A percentile compares a stretch with the other conserved stretches of the same genome.
Conservation (phyloP, 2,797 vertebrate genomes). For the Sebastes trivittatus region DNA sequence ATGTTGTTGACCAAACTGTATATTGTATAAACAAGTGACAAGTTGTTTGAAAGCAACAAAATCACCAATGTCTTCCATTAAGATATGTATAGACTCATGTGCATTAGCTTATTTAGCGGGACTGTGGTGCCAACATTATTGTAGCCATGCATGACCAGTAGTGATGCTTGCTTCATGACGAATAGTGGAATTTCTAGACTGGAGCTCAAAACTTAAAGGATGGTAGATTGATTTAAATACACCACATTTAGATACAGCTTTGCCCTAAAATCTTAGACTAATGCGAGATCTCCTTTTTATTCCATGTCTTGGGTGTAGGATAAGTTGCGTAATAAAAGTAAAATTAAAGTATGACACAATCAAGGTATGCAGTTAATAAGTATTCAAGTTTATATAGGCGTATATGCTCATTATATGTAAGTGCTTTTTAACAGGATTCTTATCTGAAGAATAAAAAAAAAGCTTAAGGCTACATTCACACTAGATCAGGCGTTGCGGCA, state of each 20-base stretch:
- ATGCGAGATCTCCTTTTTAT: constrained; percentile 17
- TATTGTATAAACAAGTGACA: constrained; percentile 99
- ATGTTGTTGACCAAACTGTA: constrained; percentile 87
- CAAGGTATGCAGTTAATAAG: constrained; percentile 3
- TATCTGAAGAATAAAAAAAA: neutral
- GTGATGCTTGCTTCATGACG: constrained; percentile 89
- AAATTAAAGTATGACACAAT: neutral
- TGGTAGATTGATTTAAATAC: neutral
- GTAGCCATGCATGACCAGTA: constrained; percentile 96
- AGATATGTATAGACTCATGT: constrained; percentile 99
- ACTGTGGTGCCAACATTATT: constrained; percentile 86
- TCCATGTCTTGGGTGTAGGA: neutral
- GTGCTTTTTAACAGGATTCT: constrained; percentile 7
- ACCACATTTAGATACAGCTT: constrained; percentile 18
- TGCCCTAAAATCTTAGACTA: constrained; percentile 16
- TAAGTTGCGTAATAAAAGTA: constrained; percentile 10
- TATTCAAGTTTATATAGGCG: neutral
- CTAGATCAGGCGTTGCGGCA: too few species aligned
- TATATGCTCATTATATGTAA: constrained; percentile 11
- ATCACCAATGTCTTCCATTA: constrained; percentile 99
- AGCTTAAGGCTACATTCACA: neutral
- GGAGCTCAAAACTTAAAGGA: constrained; percentile 25
- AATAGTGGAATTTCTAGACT: constrained; percentile 60
- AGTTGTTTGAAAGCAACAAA: constrained; percentile 99
- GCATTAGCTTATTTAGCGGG: constrained; percentile 95